These are phyloP conservation scores for Peromyscus melanophrys DNA, from an alignment of 2,797 vertebrate genomes.

Conservation along the genomic window DNA sequence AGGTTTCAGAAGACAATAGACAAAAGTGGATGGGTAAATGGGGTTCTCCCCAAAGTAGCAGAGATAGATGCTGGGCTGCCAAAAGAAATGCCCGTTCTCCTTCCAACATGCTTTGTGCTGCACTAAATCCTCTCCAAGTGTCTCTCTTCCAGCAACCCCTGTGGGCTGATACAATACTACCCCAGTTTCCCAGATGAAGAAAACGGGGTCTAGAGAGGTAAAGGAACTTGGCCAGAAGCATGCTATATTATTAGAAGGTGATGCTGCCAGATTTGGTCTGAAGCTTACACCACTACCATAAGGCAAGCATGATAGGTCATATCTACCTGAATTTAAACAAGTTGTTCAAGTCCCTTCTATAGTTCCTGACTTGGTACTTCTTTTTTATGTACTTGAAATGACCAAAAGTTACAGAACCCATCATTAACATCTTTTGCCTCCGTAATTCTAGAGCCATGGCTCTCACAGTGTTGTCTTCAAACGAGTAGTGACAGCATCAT, in stretches of 20 bases:
- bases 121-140: neutral
- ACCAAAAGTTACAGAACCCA: neutral
- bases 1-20: conserved; percentile 22
- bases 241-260: neutral
- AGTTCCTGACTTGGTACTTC: neutral
- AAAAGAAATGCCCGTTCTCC: neutral
- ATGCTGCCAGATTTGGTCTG: neutral
- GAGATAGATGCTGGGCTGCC: neutral
- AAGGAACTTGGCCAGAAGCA: neutral
- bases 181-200: conserved; percentile 45
- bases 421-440: neutral
- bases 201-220: conserved; percentile 11
- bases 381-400: neutral
- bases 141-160: neutral
- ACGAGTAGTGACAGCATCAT: neutral
- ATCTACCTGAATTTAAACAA: conserved; percentile 8
- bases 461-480: neutral
- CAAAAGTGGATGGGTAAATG: neutral
- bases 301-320: neutral
- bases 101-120: neutral
- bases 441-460: neutral
- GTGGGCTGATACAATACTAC: neutral
- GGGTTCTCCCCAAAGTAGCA: neutral
- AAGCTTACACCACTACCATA: neutral
- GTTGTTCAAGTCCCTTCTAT: neutral